phyloP scores from a whole-genome alignment of 23 tunicate species.

The Ascidia mentula region DNA sequence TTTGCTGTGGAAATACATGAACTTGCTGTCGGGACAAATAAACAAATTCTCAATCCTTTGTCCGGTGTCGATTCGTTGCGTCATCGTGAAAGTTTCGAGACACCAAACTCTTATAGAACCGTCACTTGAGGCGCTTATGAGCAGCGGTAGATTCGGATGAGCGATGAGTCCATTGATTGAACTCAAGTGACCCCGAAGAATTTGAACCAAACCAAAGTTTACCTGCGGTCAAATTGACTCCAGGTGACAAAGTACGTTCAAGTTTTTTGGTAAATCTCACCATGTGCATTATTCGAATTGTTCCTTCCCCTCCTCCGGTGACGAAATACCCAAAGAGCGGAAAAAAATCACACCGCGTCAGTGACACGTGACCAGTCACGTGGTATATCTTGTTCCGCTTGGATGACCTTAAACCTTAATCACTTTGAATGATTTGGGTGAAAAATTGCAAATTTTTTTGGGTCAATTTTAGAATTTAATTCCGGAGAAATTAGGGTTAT shows the following conservation, averaged over 20 bases:
- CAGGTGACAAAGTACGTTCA: neutral
- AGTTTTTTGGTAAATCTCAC: conserved; percentile 5
- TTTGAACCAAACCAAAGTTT: conserved; percentile 48
- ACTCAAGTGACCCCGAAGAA: conserved; percentile 48
- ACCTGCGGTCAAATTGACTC: conserved; percentile 23
- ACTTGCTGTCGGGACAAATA: conserved; percentile 24
- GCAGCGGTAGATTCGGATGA: conserved; percentile 45
- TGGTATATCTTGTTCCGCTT: neutral
- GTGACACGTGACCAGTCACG: conserved; percentile 63
- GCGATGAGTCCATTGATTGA: conserved; percentile 64
- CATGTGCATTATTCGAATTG: conserved; percentile 62
- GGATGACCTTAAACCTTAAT: neutral
- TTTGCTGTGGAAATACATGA: conserved; percentile 33
- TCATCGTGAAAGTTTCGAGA: conserved; percentile 64
- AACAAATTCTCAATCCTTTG: conserved; percentile 28
- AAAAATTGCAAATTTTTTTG: no score
- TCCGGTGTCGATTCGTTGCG: conserved; percentile 52
- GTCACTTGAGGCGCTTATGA: conserved; percentile 61
- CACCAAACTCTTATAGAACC: conserved; percentile 80
- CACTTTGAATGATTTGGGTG: no score
- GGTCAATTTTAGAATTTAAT: no score
- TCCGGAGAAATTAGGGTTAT: no score
- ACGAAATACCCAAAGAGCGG: conserved; percentile 64
- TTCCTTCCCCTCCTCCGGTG: conserved; percentile 79
- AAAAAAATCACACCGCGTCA: conserved; percentile 53